These are phyloP conservation scores for Barypeithes pellucidus DNA, from an alignment of 2,888 invertebrate genomes.

Conservation along the genomic window DNA sequence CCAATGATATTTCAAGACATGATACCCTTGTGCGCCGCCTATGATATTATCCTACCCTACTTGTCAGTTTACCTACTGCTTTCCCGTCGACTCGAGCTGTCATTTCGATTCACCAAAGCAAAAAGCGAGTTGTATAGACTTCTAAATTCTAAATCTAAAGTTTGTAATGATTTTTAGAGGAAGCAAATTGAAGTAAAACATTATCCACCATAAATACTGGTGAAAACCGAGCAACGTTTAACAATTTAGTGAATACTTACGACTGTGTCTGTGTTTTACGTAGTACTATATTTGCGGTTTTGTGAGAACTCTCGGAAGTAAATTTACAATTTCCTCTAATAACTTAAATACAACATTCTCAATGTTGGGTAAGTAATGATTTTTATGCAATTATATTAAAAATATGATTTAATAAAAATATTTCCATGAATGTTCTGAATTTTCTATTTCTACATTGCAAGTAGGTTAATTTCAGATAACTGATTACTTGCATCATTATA, in stretches of 20 bases:
- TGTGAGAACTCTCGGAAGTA: slow-evolving; percentile 9
- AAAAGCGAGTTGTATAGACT: slow-evolving; percentile 8
- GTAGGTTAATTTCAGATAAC: neutral
- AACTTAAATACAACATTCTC: slow-evolving; percentile 49
- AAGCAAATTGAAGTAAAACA: slow-evolving; percentile 26
- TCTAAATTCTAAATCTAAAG: neutral
- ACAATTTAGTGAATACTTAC: slow-evolving; percentile 20
- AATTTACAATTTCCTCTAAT: slow-evolving; percentile 19
- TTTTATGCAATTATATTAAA: neutral
- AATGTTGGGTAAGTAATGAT: slow-evolving; percentile 59
- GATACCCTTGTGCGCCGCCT: slow-evolving; percentile 1
- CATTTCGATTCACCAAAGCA: slow-evolving; percentile 24
- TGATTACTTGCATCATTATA: slow-evolving; percentile 34
- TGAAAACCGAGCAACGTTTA: neutral
- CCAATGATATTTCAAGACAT: too few species aligned
- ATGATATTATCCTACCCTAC: slow-evolving; percentile 28
- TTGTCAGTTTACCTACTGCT: slow-evolving; percentile 19
- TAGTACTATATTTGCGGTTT: slow-evolving; percentile 4
- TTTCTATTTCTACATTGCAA: neutral
- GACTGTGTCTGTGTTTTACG: slow-evolving; percentile 6
- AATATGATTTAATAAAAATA: neutral
- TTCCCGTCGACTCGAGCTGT: slow-evolving; percentile 21
- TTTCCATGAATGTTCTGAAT: neutral
- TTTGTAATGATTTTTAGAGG: slow-evolving; percentile 41
- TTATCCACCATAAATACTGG: slow-evolving; percentile 9